Evolutionary conservation across 2,113 vertebrate genomes (phyloP), one percentile per base, ranked within the genome.

Genomic region (Motacilla alba): DNA sequence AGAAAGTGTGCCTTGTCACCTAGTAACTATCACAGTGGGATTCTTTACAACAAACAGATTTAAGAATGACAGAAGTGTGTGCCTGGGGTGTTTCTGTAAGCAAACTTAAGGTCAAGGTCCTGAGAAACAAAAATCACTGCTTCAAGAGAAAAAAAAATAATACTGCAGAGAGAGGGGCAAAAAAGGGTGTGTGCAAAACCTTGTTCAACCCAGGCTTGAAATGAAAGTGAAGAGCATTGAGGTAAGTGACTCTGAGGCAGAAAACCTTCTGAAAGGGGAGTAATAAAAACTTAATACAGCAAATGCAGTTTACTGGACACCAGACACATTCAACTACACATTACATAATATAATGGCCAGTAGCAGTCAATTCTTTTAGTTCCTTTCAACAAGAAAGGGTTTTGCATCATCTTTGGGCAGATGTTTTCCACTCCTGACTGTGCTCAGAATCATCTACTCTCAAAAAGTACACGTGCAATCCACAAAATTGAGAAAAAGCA

Each of bases 11-110:
- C 53, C 68, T 70, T 56, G 73, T 93, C 80, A 94, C 80, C 89
- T 77, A 89, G 86, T 70, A 89, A 96, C 86, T 77, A 67, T 26
- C 68, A 63, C 79, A 94, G 41, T n/a, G 56, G 50, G 35, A 35
- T 44, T 52, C 44, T 63, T 68, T 41, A 92, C 33, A 69, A 67
- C 15, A 80, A 86, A 47, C 27, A 78, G 53, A 81, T 73, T 79
- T 59, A 92, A 83, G 83, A 90, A 83, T 35, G 60, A 83, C 76
- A 67, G 50, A 91, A 89, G 7, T 16, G 7, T 28, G 31, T 37
- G 37, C 75, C 90, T 64, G 55, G 20, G 37, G 41, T 66, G 49
- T 59, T 37, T 90, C 59, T 80, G 46, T 55, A 77, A 89, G 73
- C 64, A 89, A 77, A 88, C 18, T 9, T 23, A 64, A 0, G 3